Conservation (phyloP, 2,797 vertebrate species). For the Heteromormyrus szaboi region DNA sequence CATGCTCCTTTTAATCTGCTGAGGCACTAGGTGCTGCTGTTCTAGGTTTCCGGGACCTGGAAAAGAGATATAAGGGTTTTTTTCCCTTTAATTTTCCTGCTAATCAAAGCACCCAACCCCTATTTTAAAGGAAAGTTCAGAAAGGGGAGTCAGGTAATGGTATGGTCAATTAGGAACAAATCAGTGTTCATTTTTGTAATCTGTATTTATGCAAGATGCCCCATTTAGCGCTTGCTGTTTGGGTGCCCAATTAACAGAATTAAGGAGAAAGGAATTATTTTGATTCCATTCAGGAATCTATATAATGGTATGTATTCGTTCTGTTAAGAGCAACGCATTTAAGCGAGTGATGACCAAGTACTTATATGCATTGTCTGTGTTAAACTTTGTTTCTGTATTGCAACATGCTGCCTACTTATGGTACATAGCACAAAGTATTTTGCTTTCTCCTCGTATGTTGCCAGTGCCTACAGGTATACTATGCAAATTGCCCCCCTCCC, state of each 20-base stretch:
- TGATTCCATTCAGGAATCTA: conserved; percentile 75
- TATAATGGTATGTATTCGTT: conserved; percentile 66
- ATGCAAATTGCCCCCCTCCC: conserved; percentile 49
- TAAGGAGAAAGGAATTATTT: conserved; percentile 70
- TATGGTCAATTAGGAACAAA: not conserved
- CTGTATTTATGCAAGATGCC: conserved; percentile 48
- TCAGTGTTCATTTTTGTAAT: conserved; percentile 33
- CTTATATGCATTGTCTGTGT: conserved; percentile 50
- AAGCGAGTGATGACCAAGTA: conserved; percentile 45
- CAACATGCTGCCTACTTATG: conserved; percentile 42
- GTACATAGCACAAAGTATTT: conserved; percentile 3
- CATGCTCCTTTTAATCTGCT: not conserved
- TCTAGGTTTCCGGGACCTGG: not conserved
- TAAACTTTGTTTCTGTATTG: conserved; percentile 42
- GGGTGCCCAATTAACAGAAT: conserved; percentile 64
- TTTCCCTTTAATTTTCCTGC: not conserved
- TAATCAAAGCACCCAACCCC: not conserved
- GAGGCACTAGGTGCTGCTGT: conserved; percentile 5
- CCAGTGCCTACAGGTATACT: conserved; percentile 59
- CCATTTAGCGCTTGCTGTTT: conserved; percentile 41
- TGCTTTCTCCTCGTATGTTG: conserved; percentile 38
- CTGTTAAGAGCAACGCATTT: conserved; percentile 67
- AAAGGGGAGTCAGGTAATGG: conserved; percentile 12
- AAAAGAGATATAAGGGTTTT: not conserved
- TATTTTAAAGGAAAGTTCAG: not conserved